Percentiles rank a stretch among this genome's conserved stretches.
Evolutionary conservation across 2,113 vertebrate species (phyloP).

Genomic region (Enhydra lutris): DNA sequence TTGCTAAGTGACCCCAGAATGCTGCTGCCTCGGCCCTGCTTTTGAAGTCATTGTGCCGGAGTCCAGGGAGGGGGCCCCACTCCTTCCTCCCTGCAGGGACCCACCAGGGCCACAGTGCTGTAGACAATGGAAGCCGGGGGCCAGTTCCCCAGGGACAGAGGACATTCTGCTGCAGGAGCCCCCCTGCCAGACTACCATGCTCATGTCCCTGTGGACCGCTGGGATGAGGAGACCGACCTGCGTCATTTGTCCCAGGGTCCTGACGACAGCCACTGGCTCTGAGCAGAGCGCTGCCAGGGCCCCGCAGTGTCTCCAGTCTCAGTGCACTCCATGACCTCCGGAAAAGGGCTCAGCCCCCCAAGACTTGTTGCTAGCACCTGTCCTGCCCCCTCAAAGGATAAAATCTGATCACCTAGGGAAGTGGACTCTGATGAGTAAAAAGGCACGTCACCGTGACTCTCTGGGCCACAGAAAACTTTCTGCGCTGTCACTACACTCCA

Average conservation of each 20-base stretch:
- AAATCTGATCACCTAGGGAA: neutral
- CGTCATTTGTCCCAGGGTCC: neutral
- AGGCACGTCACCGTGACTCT: too few relatives aligned
- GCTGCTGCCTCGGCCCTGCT: slow-evolving; percentile 43
- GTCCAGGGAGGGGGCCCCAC: neutral
- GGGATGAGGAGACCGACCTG: neutral
- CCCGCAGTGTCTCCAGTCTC: neutral
- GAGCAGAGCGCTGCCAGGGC: neutral
- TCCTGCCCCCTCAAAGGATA: neutral
- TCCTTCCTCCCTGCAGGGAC: neutral
- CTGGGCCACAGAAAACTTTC: neutral
- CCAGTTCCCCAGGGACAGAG: too few relatives aligned
- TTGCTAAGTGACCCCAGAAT: slow-evolving; percentile 54
- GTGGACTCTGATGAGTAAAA: neutral
- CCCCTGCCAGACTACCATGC: neutral
- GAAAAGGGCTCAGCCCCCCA: neutral
- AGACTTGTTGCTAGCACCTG: neutral
- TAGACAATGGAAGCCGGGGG: neutral
- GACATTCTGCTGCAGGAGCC: neutral
- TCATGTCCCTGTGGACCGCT: neutral
- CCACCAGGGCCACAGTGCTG: neutral
- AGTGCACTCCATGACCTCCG: neutral
- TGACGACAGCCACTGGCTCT: rapidly evolving
- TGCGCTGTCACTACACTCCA: neutral
- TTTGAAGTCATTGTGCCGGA: slow-evolving; percentile 18